Conservation (phyloP, 2,888 invertebrate species). For the Thera obeliscata region DNA sequence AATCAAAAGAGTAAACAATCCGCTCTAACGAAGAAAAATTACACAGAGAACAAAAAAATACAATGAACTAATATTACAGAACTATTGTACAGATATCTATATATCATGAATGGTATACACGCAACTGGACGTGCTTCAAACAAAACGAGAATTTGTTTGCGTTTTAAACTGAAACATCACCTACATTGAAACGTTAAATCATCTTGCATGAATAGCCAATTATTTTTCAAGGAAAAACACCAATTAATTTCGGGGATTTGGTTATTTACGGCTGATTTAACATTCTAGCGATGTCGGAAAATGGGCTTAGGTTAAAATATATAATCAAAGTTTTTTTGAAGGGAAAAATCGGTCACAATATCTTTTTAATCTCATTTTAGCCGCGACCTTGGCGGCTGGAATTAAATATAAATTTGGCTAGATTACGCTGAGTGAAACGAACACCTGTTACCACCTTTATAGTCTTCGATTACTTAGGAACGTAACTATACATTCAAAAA, state of each 20-base stretch:
- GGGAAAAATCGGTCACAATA: constrained; percentile 13
- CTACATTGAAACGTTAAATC: constrained; percentile 27
- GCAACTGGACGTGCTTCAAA: constrained; percentile 13
- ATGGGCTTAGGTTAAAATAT: constrained; percentile 42
- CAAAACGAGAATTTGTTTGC: constrained; percentile 9
- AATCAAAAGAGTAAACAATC: constrained; percentile 19
- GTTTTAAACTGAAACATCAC: constrained; percentile 17
- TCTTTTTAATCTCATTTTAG: constrained; percentile 12
- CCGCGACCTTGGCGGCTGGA: constrained; percentile 3
- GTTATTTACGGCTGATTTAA: constrained; percentile 44
- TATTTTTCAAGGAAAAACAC: constrained; percentile 41
- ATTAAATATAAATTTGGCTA: constrained; percentile 3
- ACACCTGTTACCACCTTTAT: background rate
- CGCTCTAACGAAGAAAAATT: constrained; percentile 9
- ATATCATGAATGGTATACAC: background rate
- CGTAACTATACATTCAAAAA: background rate
- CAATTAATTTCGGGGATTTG: constrained; percentile 41
- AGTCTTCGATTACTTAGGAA: background rate
- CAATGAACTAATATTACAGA: background rate
- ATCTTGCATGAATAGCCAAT: constrained; percentile 35
- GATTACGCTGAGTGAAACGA: background rate
- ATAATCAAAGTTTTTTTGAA: constrained; percentile 48
- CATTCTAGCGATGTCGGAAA: constrained; percentile 40
- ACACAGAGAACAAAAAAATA: background rate
- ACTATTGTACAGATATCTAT: background rate